Percentiles rank a stretch among this genome's conserved stretches.
Conservation (phyloP, 2,888 invertebrate species). For the Pyrrhia umbra region DNA sequence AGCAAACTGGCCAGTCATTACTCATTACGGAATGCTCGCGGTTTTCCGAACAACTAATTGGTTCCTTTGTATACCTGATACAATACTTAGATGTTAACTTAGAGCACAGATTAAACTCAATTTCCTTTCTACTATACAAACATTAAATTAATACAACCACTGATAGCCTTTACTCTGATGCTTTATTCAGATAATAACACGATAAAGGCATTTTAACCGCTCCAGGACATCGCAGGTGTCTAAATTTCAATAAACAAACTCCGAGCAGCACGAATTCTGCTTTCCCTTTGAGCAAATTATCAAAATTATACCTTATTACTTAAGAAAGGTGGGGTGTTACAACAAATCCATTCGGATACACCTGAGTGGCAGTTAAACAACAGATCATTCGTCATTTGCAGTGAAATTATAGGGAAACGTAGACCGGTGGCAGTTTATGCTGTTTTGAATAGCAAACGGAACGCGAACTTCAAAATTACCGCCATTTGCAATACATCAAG, state of each 20-base stretch:
- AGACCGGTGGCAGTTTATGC: slow-evolving; percentile 74
- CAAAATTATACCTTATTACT: slow-evolving; percentile 65
- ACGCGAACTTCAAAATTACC: slow-evolving; percentile 82
- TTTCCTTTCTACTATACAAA: slow-evolving; percentile 45
- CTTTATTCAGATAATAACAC: slow-evolving; percentile 28
- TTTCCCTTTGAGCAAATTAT: slow-evolving; percentile 65
- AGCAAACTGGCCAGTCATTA: slow-evolving; percentile 77
- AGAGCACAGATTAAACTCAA: slow-evolving; percentile 19
- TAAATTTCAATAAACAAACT: slow-evolving; percentile 53
- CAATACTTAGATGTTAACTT: slow-evolving; percentile 12
- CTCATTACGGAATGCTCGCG: slow-evolving; percentile 66
- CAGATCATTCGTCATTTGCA: slow-evolving; percentile 75
- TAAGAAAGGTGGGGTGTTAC: slow-evolving; percentile 62
- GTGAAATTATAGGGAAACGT: slow-evolving; percentile 78
- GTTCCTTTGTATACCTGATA: slow-evolving; percentile 35
- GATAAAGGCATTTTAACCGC: slow-evolving; percentile 45
- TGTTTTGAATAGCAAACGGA: slow-evolving; percentile 71
- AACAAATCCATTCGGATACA: slow-evolving; percentile 62
- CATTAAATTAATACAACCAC: slow-evolving; percentile 41
- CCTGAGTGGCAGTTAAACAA: slow-evolving; percentile 63
- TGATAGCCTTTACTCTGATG: slow-evolving; percentile 27
- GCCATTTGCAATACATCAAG: slow-evolving; percentile 81
- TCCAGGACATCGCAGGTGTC: slow-evolving; percentile 40
- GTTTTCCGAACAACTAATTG: slow-evolving; percentile 53
- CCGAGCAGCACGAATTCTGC: slow-evolving; percentile 26